Base-by-base conservation (phyloP, 2,888 invertebrate genomes). In the Agonopterix arenella region DNA sequence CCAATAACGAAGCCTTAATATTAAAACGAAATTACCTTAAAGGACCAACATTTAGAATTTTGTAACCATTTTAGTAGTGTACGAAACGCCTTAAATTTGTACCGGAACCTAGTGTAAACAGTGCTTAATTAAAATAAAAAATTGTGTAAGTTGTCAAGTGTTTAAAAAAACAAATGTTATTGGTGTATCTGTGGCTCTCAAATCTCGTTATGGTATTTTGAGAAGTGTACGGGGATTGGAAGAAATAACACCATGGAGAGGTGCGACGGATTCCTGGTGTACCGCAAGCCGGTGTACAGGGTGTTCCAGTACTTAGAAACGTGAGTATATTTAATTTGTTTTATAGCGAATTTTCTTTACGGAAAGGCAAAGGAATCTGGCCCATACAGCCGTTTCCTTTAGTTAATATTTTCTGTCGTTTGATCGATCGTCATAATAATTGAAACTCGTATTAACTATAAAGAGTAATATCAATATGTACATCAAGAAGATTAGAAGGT, bases 271-370 rank as follows among this genome's bases (percentile, higher is more conserved):
- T 93, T 94, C 85, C 91, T 94, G 81, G 92, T 94, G 89, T 94
- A 93, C 90, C 92, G 93, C 76, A 93, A 93, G 80, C 94, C 94
- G 77, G 93, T 94, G 61, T 94, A 94, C 89, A 91, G 94, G 89
- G 93, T 93, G 76, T 94, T 94, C 90, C 94, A 94, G 90, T 95
- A 94, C 90, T 91, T 94, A 80, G 94, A 94, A 89, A 93, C 94
- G 94, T 94, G 89, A 94, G 94, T 93, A 70, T 53, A 40, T 10
- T 40, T 5, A 9, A n/a, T n/a, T n/a, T 40, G 9, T 40, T 40
- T 40, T 28, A 7, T 7, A 5, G 5, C 5, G 28, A 28, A 0
- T 28, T 7, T 28, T 28, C 5, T 7, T 28, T 28, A 28, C 7
- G 28, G 28, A 28, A 28, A 28, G 7, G 28, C 28, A 28, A 28